Conservation (phyloP, 2,113 vertebrate species). For the Cervus canadensis region DNA sequence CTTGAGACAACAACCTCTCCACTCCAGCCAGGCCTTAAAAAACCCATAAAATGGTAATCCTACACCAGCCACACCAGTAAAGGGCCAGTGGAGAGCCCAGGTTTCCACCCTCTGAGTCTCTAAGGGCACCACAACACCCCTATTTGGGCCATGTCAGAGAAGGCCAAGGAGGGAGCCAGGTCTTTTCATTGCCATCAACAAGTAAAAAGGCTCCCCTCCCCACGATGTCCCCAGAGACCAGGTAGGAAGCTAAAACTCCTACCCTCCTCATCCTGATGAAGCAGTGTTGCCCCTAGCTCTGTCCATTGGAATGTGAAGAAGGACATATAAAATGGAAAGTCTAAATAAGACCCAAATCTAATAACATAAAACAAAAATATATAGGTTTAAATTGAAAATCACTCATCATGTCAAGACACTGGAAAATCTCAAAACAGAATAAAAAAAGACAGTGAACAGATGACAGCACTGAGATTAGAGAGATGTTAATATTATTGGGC, state of each 20-base stretch:
- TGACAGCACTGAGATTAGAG: neutral
- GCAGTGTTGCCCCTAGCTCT: neutral
- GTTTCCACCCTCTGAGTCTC: neutral
- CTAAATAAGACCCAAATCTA: neutral
- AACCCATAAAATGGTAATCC: neutral
- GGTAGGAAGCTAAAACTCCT: neutral
- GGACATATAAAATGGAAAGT: neutral
- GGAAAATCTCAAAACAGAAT: neutral
- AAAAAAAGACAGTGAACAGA: neutral
- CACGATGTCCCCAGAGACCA: neutral
- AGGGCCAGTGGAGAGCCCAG: neutral
- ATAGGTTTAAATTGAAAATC: neutral
- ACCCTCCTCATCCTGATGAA: neutral
- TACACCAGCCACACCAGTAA: neutral
- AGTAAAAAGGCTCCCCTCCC: neutral
- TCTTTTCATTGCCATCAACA: neutral
- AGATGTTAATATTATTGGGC: neutral
- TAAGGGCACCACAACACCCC: neutral
- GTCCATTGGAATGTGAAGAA: fast-evolving
- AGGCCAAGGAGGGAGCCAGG: neutral
- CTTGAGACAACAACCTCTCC: neutral
- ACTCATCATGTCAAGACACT: neutral
- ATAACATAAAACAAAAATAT: neutral
- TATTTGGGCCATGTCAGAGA: neutral
- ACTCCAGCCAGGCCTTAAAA: neutral